Conservation (phyloP, 1,140 invertebrate genomes). For the Aplysia californica region DNA sequence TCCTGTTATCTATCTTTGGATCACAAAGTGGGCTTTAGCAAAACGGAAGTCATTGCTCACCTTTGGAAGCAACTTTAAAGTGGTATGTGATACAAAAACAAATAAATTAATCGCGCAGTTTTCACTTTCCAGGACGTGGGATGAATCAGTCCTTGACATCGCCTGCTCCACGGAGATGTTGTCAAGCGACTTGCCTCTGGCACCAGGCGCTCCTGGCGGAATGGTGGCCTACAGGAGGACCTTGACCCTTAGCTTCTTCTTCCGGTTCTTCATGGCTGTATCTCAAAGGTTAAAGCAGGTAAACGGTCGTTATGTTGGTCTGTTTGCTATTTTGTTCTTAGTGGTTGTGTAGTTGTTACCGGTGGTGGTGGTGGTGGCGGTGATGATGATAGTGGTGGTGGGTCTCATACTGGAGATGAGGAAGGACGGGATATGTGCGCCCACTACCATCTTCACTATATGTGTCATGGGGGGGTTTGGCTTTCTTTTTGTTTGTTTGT, state of each 20-base stretch:
- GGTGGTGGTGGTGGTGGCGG: no score
- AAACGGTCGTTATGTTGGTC: no score
- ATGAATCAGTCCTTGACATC: background rate
- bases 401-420: slow-evolving; percentile 61
- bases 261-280: slow-evolving; percentile 79
- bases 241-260: slow-evolving; percentile 73
- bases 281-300: slow-evolving; percentile 44
- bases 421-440: slow-evolving; percentile 60
- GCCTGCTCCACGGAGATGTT: background rate
- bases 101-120: no score
- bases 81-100: no score
- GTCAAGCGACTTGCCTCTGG: slow-evolving; percentile 81
- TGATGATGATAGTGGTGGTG: slow-evolving; percentile 66
- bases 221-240: slow-evolving; percentile 88
- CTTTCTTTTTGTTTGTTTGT: no score
- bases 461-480: slow-evolving; percentile 70
- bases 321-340: no score
- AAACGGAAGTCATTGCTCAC: no score
- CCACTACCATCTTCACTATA: slow-evolving; percentile 63
- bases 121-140: background rate
- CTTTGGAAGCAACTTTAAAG: no score
- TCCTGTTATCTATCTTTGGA: no score
- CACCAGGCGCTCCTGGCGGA: slow-evolving; percentile 86
- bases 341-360: no score
- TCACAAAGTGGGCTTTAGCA: no score